A percentile compares a stretch with the other conserved stretches of the same genome.
These are phyloP conservation scores for Lymantria monacha DNA, from an alignment of 2,888 invertebrate species.

Conservation along the genomic window DNA sequence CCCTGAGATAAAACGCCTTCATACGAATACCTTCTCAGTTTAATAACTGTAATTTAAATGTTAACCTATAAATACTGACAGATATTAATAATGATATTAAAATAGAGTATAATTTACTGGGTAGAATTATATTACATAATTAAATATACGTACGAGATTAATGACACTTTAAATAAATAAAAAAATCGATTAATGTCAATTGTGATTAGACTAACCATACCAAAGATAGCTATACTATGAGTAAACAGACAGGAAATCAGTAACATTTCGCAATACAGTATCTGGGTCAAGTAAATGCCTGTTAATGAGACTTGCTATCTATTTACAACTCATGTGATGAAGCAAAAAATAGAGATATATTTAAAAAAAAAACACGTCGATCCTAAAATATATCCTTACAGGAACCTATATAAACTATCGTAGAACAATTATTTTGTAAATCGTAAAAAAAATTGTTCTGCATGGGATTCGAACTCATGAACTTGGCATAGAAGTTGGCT, in stretches of 20 bases:
- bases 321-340: constrained; percentile 28
- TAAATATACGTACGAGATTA: no score
- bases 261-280: constrained; percentile 43
- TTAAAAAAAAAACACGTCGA: not conserved
- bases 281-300: constrained; percentile 51
- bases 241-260: constrained; percentile 33
- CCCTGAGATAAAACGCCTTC: no score
- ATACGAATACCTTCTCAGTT: no score
- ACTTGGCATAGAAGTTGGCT: no score
- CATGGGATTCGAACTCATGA: no score
- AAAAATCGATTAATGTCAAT: constrained; percentile 8
- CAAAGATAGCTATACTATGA: not conserved
- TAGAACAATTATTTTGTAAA: no score
- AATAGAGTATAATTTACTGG: no score
- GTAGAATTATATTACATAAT: no score
- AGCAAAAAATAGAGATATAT: constrained; percentile 25
- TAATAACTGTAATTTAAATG: no score
- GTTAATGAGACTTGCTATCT: constrained; percentile 40
- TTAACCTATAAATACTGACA: no score
- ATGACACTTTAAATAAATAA: not conserved
- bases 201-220: not conserved
- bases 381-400: not conserved
- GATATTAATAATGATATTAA: no score
- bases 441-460: no score
- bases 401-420: not conserved